phyloP scores from a whole-genome alignment of 2,797 vertebrate genomes.

The Iguana delicatissima region DNA sequence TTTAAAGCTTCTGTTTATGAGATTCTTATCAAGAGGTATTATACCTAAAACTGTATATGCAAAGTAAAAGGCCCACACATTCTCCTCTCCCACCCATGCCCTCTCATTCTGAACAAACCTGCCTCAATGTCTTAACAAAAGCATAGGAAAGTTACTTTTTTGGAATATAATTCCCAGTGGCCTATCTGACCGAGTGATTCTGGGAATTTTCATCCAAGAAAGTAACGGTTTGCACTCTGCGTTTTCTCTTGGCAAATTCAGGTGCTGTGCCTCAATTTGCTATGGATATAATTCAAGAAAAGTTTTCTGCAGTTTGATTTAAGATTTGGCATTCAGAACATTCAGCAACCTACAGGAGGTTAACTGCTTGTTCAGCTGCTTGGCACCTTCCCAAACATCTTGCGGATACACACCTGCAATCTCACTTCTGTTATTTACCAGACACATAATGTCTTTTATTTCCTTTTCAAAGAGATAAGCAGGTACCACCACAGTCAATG shows the following conservation, averaged over 20 bases:
- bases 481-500: constrained; percentile 14
- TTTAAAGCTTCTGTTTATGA: too few species aligned
- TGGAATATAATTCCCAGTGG: too few species aligned
- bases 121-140: not conserved
- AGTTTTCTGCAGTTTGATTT: accelerated
- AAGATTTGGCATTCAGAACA: not conserved
- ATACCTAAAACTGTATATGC: not conserved
- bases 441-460: constrained; percentile 5
- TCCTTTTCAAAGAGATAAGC: constrained; percentile 26
- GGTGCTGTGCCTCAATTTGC: not conserved
- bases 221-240: too few species aligned
- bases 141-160: too few species aligned
- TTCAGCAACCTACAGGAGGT: accelerated
- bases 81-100: not conserved
- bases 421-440: constrained; percentile 25
- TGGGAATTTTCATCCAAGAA: too few species aligned
- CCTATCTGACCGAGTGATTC: too few species aligned
- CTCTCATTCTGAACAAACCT: not conserved
- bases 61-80: not conserved
- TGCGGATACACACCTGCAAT: constrained; percentile 9
- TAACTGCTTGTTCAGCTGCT: not conserved
- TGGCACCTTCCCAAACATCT: not conserved
- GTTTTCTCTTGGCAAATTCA: not conserved
- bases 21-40: not conserved
- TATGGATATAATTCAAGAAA: not conserved